Base-by-base conservation (phyloP, 2,113 vertebrate species). In the Falcunculus frontatus region DNA sequence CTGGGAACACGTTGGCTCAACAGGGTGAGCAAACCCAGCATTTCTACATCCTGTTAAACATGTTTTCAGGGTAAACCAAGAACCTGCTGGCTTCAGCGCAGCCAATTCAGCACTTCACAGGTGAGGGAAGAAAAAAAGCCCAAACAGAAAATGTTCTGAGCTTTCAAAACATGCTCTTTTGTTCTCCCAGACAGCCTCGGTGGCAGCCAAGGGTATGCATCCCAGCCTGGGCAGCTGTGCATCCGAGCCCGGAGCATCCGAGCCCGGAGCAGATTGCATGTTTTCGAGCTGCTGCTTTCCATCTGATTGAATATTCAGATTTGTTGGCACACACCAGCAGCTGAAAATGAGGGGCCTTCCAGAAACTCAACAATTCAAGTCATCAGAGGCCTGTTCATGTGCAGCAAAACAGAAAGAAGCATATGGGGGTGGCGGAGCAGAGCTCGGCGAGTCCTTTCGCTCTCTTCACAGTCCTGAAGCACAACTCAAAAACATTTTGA, bases 241-340 rank as follows among this genome's bases (percentile, higher is more conserved):
- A 87, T 39, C 90, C 86, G 91, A 92, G 96, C 87, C 78, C 13
- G 22, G 67, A 95, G 95, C 97, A 97, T 39, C 90, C 86, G 91
- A 92, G 96, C 87, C 78, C 13, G 22, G 67, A 95, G 95, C 97
- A 97, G 96, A 95, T 74, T 96, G 97, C 87, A 68, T 50, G 55
- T 90, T 95, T 81, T 93, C 68, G 20, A 92, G 95, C 74, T 89
- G 96, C 90, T 97, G 96, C 49, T 95, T 97, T 92, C 87, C 91
- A 91, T 94, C 89, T 81, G 96, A 97, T 96, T 96, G 94, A 95
- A 96, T 84, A 95, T 95, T 96, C 92, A 75, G 79, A 95, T 84
- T 84, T 8, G 5, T 9, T 94, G 95, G 95, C 96, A 90, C 33
- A 50, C 63, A 37, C 9, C 86, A 76, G 85, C 69, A 80, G 95